A percentile compares a stretch with the other conserved stretches of the same genome.
Conservation (phyloP, 2,797 vertebrate genomes). For the Triplophysa bombifrons region DNA sequence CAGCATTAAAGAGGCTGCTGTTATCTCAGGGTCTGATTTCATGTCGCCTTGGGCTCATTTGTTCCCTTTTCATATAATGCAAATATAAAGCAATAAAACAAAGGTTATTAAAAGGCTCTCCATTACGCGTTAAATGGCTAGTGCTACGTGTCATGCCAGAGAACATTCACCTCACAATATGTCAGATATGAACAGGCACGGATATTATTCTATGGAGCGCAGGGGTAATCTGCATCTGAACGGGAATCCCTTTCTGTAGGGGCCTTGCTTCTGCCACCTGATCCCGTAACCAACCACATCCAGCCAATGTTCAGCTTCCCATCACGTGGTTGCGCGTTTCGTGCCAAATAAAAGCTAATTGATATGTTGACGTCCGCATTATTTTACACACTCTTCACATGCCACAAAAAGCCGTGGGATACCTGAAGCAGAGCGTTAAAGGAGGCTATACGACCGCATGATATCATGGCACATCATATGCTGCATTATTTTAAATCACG, state of each 20-base stretch:
- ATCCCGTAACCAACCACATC: constrained; percentile 37
- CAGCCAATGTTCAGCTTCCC: constrained; percentile 42
- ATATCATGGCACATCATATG: constrained; percentile 13
- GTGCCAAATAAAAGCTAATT: constrained; percentile 49
- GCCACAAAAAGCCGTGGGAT: constrained; percentile 3
- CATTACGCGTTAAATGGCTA: neutral
- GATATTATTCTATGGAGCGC: neutral
- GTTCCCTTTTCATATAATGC: neutral
- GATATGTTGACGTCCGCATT: constrained; percentile 46
- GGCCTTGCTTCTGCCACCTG: constrained; percentile 42
- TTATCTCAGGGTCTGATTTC: neutral
- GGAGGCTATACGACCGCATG: constrained; percentile 20
- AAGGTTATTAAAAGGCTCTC: neutral
- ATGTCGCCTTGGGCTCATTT: neutral
- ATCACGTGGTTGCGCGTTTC: constrained; percentile 38
- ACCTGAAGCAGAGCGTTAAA: neutral
- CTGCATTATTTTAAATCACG: constrained; percentile 42
- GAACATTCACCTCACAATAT: neutral
- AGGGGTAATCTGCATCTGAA: constrained; percentile 40
- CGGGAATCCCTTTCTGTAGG: constrained; percentile 40
- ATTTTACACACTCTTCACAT: constrained; percentile 34
- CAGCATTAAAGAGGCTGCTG: neutral
- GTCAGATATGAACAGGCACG: neutral
- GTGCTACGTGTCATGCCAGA: neutral
- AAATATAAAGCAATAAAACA: neutral